Evolutionary conservation across 2,797 vertebrate species (phyloP), one percentile per base, ranked within the genome.

Genomic region (Enteromius anoplus): DNA sequence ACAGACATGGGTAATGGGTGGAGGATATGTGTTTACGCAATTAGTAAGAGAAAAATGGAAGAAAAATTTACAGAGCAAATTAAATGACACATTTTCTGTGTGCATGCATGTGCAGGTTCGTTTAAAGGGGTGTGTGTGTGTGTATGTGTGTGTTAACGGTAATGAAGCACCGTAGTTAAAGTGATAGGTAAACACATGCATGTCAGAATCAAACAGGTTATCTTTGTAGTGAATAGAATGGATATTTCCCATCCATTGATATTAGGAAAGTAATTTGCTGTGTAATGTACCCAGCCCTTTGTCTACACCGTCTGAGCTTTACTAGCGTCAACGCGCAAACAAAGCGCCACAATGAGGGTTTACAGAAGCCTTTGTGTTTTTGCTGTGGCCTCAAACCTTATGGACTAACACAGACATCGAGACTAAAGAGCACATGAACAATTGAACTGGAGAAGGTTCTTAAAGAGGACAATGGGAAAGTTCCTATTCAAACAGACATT

Each of bases 201-300:
- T 72, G 81, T 82, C 49, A 81, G 65, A 85, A 85, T 84, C 60
- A 85, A 68, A 71, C 71, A 76, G 65, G 53, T 80, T 78, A 34
- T 62, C 81, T 86, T 86, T 85, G 86, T 83, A 40, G 49, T 42
- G 29, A 40, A 49, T 51, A 77, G 75, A 85, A 88, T 69, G 11
- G 64, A 64, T 68, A 45, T 81, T 85, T 85, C 45, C 85, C 76
- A 69, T 87, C 86, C 86, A 87, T 82, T 85, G 71, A 85, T 85
- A 85, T 89, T 85, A 82, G 85, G 86, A 75, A 47, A 81, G 85
- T 85, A 75, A 78, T 62, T 77, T 72, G 66, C 80, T 77, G 84
- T 89, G 84, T 60, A 53, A 37, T 42, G 17, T 87, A 80, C 85
- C 87, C 84, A 81, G 47, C 85, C 85, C 81, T 91, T 85, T 89